Conservation (phyloP, 2,797 vertebrate species). For the Pogoniulus pusillus region DNA sequence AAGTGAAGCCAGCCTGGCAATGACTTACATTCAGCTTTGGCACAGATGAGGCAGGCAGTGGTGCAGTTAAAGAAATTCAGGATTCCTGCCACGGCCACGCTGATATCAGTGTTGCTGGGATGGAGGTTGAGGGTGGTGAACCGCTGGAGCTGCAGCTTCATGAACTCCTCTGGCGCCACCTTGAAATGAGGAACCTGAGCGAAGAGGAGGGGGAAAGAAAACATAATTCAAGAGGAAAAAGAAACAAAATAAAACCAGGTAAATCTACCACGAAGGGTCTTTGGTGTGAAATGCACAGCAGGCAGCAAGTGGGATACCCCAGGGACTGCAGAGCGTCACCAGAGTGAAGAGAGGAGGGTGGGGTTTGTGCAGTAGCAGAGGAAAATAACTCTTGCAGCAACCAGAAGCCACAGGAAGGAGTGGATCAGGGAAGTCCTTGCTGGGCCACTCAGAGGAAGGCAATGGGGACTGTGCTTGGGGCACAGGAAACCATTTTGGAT, state of each 20-base stretch:
- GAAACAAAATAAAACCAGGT: slow-evolving; percentile 16
- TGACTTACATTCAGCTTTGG: slow-evolving; percentile 96
- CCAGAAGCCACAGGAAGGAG: slow-evolving; percentile 9
- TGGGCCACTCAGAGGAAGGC: slow-evolving; percentile 48
- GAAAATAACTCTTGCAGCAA: slow-evolving; percentile 11
- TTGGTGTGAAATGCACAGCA: neutral
- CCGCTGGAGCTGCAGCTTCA: slow-evolving; percentile 95
- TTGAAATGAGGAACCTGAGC: slow-evolving; percentile 96
- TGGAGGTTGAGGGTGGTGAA: slow-evolving; percentile 97
- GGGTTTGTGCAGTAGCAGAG: neutral
- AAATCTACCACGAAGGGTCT: neutral
- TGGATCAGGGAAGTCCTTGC: slow-evolving; percentile 42
- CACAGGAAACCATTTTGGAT: slow-evolving; percentile 30
- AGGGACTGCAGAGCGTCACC: neutral
- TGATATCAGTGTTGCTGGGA: slow-evolving; percentile 96
- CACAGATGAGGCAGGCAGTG: slow-evolving; percentile 97
- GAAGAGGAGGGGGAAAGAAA: neutral
- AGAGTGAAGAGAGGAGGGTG: neutral
- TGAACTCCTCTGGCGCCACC: slow-evolving; percentile 95
- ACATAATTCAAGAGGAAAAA: neutral
- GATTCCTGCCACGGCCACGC: slow-evolving; percentile 92
- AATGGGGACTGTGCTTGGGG: slow-evolving; percentile 29
- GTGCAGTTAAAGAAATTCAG: slow-evolving; percentile 97
- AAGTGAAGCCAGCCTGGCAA: neutral
- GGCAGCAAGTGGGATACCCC: slow-evolving; percentile 14